Evolutionary conservation across 2,797 vertebrate genomes (phyloP).

Genomic region (Peromyscus melanophrys): DNA sequence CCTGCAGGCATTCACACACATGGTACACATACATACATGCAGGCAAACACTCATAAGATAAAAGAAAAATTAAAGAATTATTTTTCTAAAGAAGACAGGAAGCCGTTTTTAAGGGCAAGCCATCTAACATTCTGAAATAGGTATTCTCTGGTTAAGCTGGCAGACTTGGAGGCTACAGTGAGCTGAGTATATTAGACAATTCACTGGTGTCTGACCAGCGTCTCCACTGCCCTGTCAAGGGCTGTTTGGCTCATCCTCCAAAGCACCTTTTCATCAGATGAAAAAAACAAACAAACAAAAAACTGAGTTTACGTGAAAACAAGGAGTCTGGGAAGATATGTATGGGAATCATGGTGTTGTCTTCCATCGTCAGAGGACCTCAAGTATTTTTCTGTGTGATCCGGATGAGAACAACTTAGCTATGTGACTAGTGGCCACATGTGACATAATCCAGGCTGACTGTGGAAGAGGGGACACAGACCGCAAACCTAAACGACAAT

Average conservation of each 20-base stretch:
- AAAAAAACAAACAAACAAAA: constrained; percentile 49
- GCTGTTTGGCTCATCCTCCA: constrained; percentile 53
- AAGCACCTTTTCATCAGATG: not conserved
- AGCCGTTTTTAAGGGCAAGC: not conserved
- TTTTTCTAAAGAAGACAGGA: not conserved
- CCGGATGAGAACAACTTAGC: not conserved
- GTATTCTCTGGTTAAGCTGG: constrained; percentile 10
- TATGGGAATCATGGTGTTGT: not conserved
- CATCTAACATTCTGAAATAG: not conserved
- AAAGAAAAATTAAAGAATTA: not conserved
- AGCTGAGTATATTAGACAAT: constrained; percentile 7
- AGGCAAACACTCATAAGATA: not conserved
- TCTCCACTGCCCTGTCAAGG: constrained; percentile 19
- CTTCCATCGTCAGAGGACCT: constrained; percentile 14
- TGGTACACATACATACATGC: not conserved
- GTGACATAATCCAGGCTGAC: not conserved
- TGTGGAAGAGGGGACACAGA: not conserved
- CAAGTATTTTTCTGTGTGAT: not conserved
- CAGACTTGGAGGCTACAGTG: constrained; percentile 59
- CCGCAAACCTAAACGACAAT: not conserved
- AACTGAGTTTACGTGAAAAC: not conserved
- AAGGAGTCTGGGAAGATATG: not conserved
- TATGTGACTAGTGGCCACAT: not conserved
- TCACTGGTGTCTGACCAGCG: not conserved
- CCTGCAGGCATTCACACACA: not conserved